Evolutionary conservation across 2,113 vertebrate species (phyloP).

Genomic region (Suncus etruscus): DNA sequence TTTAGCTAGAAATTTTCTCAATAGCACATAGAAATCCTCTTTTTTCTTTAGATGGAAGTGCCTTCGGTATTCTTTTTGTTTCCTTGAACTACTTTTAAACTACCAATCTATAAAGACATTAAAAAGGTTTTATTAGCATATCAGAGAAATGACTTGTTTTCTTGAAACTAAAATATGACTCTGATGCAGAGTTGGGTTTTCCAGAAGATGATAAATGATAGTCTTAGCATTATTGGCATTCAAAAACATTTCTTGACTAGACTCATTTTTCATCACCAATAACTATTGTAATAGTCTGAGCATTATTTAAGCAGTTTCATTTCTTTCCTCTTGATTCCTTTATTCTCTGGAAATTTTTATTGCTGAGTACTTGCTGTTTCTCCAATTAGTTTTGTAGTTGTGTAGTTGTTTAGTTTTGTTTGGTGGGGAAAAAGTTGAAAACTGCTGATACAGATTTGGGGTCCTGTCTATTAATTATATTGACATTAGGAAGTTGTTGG

Average conservation of each 20-base stretch:
- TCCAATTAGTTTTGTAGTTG: conserved; percentile 38
- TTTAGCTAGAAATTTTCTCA: background rate
- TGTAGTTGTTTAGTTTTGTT: background rate
- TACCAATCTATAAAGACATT: background rate
- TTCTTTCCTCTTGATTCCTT: background rate
- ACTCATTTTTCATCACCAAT: background rate
- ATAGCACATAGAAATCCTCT: background rate
- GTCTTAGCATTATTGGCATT: background rate
- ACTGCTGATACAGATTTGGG: conserved; percentile 26
- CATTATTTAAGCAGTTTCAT: background rate
- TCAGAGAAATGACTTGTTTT: background rate
- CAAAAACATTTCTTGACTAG: background rate
- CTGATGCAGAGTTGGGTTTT: background rate
- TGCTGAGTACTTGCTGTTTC: background rate
- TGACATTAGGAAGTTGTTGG: conserved; percentile 43
- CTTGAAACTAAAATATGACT: background rate
- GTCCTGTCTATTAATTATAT: conserved; percentile 33
- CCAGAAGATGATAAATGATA: background rate
- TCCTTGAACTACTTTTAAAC: background rate
- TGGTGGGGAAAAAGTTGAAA: conserved; percentile 40
- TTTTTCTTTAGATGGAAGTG: background rate
- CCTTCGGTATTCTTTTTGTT: background rate
- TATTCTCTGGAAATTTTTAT: background rate
- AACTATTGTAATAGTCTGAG: background rate
- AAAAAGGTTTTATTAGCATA: background rate